Evolutionary conservation across 2,797 vertebrate species (phyloP).

Genomic region (Sebastes itinus): DNA sequence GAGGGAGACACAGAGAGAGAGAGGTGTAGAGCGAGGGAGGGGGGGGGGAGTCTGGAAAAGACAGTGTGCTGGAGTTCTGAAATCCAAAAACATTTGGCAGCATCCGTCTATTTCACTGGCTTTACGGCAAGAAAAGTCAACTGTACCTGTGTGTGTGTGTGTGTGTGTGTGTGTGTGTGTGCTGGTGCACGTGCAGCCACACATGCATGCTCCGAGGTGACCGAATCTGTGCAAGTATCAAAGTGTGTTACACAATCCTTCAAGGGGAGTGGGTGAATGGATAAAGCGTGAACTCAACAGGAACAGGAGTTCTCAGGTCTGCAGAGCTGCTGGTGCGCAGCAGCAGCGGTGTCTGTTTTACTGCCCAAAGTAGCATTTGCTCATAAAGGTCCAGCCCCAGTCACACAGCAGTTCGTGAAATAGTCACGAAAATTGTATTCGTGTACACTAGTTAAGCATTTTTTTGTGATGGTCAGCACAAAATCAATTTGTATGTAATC

Average conservation of each 20-base stretch:
- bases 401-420: too few species aligned
- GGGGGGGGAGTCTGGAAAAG: conserved; percentile 66
- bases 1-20: conserved; percentile 20
- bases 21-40: not conserved
- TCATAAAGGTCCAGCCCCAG: not conserved
- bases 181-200: conserved; percentile 37
- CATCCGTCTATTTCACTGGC: conserved; percentile 61
- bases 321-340: conserved; percentile 21
- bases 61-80: conserved; percentile 55
- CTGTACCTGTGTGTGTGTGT: conserved; percentile 29
- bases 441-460: too few species aligned
- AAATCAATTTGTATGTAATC: too few species aligned
- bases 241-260: conserved; percentile 48
- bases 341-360: conserved; percentile 31
- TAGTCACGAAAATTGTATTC: too few species aligned
- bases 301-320: conserved; percentile 8
- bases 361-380: conserved; percentile 39
- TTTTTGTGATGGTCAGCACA: too few species aligned
- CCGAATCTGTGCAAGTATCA: conserved; percentile 33
- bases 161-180: conserved; percentile 7
- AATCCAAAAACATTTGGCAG: conserved; percentile 75
- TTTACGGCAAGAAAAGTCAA: conserved; percentile 40
- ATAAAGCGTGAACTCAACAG: conserved; percentile 43
- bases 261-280: conserved; percentile 26
- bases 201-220: conserved; percentile 48